Evolutionary conservation across 1,140 invertebrate genomes (phyloP).

Genomic region (Eumaeus atala): DNA sequence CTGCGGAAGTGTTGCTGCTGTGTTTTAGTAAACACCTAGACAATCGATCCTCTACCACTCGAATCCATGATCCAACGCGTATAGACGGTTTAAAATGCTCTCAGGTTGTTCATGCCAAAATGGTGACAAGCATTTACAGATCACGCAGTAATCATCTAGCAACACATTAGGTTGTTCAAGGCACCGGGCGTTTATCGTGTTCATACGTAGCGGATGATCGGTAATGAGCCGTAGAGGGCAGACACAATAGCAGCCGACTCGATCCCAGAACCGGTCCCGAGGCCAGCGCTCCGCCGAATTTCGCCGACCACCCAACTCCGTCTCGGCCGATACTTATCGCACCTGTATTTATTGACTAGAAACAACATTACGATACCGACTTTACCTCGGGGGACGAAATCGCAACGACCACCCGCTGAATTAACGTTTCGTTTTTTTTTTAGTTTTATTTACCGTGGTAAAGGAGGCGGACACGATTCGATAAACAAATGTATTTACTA

Average conservation of each 20-base stretch:
- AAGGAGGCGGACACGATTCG: too few relatives aligned
- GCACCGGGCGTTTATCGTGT: slow-evolving; percentile 19
- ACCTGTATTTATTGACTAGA: slow-evolving; percentile 59
- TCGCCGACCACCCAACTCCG: slow-evolving; percentile 58
- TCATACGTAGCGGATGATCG: slow-evolving; percentile 25
- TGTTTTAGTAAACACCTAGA: too few relatives aligned
- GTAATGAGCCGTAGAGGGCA: slow-evolving; percentile 53
- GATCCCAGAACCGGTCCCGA: slow-evolving; percentile 58
- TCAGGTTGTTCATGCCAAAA: too few relatives aligned
- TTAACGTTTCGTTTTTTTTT: background rate
- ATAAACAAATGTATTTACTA: too few relatives aligned
- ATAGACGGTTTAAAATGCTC: too few relatives aligned
- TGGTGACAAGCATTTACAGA: background rate
- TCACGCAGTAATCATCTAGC: slow-evolving; percentile 9
- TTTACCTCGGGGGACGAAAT: slow-evolving; percentile 13
- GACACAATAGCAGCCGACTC: slow-evolving; percentile 57
- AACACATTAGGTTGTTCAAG: slow-evolving; percentile 12
- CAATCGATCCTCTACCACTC: too few relatives aligned
- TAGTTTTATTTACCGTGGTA: too few relatives aligned
- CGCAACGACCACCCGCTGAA: slow-evolving; percentile 21
- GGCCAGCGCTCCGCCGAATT: slow-evolving; percentile 61
- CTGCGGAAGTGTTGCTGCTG: too few relatives aligned
- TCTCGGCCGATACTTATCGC: slow-evolving; percentile 58
- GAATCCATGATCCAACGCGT: too few relatives aligned
- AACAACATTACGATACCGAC: slow-evolving; percentile 29